Conservation (phyloP, 2,888 invertebrate genomes). For the Cheilosia scutellata region DNA sequence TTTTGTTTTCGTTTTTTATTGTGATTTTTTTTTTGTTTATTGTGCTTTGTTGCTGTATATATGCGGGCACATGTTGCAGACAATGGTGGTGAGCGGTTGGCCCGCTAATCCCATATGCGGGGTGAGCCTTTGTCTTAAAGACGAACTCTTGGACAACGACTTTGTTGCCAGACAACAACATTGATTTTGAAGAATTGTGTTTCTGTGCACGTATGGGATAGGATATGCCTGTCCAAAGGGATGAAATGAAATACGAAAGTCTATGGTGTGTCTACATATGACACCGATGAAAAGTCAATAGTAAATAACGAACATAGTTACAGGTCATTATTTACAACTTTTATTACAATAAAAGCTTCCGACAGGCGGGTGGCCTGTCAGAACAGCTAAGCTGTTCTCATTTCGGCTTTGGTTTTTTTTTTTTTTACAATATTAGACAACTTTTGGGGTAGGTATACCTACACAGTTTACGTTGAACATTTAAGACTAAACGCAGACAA, state of each 20-base stretch:
- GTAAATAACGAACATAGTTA: too few species aligned
- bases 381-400: neutral
- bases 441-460: conserved; percentile 58
- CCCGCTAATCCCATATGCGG: conserved; percentile 33
- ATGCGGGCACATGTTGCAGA: conserved; percentile 69
- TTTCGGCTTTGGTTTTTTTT: conserved; percentile 8
- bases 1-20: conserved; percentile 7
- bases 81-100: conserved; percentile 15
- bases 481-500: conserved; percentile 53
- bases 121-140: conserved; percentile 34
- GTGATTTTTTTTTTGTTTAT: conserved; percentile 2
- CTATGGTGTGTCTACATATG: too few species aligned
- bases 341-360: too few species aligned
- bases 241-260: too few species aligned
- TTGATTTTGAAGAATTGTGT: conserved; percentile 23
- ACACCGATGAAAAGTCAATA: too few species aligned
- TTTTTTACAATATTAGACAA: conserved; percentile 51
- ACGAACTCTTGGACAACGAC: conserved; percentile 42
- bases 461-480: neutral
- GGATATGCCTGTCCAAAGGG: neutral
- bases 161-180: conserved; percentile 68
- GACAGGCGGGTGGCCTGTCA: too few species aligned
- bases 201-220: conserved; percentile 33
- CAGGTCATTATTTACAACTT: too few species aligned
- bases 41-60: conserved; percentile 38